A percentile compares a stretch with the other conserved stretches of the same genome.
phyloP scores from a whole-genome alignment of 2,113 vertebrate species.

The Mesocricetus auratus region DNA sequence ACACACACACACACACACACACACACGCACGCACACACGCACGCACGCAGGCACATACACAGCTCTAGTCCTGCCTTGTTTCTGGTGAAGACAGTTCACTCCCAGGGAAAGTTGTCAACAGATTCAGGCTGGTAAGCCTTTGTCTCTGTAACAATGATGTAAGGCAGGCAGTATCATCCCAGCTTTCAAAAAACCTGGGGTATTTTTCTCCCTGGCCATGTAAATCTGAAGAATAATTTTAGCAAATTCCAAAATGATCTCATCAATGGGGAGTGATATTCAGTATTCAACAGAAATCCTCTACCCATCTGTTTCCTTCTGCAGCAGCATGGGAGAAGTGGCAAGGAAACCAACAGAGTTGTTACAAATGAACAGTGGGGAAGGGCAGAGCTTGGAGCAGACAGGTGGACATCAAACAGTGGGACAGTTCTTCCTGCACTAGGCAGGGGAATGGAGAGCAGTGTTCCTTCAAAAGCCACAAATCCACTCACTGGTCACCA shows the following conservation, averaged over 20 bases:
- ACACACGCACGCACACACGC: not conserved
- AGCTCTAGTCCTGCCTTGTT: not conserved
- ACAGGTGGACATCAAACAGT: conserved; percentile 19
- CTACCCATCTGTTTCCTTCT: conserved; percentile 76
- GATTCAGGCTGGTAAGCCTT: conserved; percentile 21
- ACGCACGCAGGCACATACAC: not conserved
- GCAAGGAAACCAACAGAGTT: conserved; percentile 50
- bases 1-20: not conserved
- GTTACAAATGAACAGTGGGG: not conserved
- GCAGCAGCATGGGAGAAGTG: conserved; percentile 43
- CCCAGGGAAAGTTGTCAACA: conserved; percentile 31
- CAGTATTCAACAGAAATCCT: conserved; percentile 72
- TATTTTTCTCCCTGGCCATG: conserved; percentile 72
- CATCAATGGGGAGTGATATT: conserved; percentile 72
- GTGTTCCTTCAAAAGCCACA: not conserved
- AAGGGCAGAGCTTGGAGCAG: not conserved
- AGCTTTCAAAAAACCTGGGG: conserved; percentile 38
- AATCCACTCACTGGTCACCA: not conserved
- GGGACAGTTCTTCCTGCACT: not conserved
- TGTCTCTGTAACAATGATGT: conserved; percentile 63
- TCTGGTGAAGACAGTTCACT: conserved; percentile 14
- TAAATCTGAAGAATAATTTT: conserved; percentile 72
- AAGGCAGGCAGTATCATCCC: conserved; percentile 3
- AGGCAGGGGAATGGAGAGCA: not conserved
- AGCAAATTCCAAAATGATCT: conserved; percentile 79